Base-by-base conservation (phyloP, 1,140 invertebrate genomes). In the Diabrotica virgifera region DNA sequence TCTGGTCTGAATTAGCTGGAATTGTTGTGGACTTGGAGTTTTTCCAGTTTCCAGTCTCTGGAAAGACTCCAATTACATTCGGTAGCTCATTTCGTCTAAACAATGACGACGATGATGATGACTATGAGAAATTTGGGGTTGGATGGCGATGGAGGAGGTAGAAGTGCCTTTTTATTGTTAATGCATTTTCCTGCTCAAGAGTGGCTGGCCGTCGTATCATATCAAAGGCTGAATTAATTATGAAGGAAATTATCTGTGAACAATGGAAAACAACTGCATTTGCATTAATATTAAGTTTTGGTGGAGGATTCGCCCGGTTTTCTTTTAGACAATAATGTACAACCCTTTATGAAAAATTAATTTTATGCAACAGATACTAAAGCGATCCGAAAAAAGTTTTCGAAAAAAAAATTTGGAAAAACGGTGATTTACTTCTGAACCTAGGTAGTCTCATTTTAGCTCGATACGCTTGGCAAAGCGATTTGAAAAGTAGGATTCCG, bases 201-300 rank as follows among this genome's bases (percentile, higher is more conserved):
- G 40, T 46, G n/a, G 40, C 40, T 46, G n/a, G 40, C 40, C 40
- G 40, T 46, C 40, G 40, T 46, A 46, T 46, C 3, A 46, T 46
- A 46, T 46, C 40, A 46, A 46, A 46, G 40, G 40, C 40, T 46
- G 40, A 46, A 46, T 46, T 46, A 46, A 46, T 46, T n/a, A 46
- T n/a, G n/a, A 46, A 46, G n/a, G 40, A 46, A 46, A 46, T 46
- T 46, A 46, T 46, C 40, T 46, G 40, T 46, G 40, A 46, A 46
- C 40, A 46, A 46, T 46, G 5, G n/a, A 6, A n/a, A 10, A 8
- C 40, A n/a, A n/a, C n/a, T 46, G 40, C 40, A 46, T 46, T 46
- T 46, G 40, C 40, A 46, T 46, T 46, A 46, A n/a, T 24, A 24
- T 24, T 24, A 24, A 24, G 24, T 24, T 24, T 24, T 24, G 24